Evolutionary conservation across 2,797 vertebrate species (phyloP).

Genomic region (Anguilla marmorata): DNA sequence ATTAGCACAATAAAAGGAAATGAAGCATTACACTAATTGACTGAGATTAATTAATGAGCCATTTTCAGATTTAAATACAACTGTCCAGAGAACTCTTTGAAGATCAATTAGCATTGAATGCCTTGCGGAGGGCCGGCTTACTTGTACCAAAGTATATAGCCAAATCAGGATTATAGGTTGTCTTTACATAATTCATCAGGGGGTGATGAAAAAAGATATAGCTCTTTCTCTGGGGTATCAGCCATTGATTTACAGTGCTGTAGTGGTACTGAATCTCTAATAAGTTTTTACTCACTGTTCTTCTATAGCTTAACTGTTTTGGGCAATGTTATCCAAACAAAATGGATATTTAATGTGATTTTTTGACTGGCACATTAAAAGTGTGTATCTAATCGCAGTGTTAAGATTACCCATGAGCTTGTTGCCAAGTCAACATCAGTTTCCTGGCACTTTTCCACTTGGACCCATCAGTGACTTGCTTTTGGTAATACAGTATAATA

Average conservation of each 20-base stretch:
- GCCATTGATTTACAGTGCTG: conserved; percentile 27
- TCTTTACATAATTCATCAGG: conserved; percentile 34
- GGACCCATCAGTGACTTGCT: not conserved
- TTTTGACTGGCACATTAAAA: not conserved
- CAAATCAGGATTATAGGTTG: conserved; percentile 26
- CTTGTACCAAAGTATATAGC: conserved; percentile 28
- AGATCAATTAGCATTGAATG: conserved; percentile 30
- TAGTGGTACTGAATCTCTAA: conserved; percentile 13
- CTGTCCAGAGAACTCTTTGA: conserved; percentile 29
- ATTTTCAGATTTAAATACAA: conserved; percentile 21
- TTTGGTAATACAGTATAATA: not conserved
- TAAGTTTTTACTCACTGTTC: conserved; percentile 1
- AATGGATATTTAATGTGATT: not conserved
- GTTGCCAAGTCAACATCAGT: not conserved
- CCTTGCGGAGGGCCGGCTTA: conserved; percentile 12
- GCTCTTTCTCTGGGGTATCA: conserved; percentile 26
- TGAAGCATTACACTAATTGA: conserved; percentile 29
- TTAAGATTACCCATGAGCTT: not conserved
- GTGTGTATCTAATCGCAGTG: not conserved
- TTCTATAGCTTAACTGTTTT: not conserved
- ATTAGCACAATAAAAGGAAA: conserved; percentile 30
- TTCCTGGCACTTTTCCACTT: not conserved
- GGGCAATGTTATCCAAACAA: not conserved
- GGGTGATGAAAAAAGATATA: conserved; percentile 25
- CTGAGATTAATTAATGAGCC: conserved; percentile 28